Conservation (phyloP, 2,797 vertebrate species). For the Anas georgica region DNA sequence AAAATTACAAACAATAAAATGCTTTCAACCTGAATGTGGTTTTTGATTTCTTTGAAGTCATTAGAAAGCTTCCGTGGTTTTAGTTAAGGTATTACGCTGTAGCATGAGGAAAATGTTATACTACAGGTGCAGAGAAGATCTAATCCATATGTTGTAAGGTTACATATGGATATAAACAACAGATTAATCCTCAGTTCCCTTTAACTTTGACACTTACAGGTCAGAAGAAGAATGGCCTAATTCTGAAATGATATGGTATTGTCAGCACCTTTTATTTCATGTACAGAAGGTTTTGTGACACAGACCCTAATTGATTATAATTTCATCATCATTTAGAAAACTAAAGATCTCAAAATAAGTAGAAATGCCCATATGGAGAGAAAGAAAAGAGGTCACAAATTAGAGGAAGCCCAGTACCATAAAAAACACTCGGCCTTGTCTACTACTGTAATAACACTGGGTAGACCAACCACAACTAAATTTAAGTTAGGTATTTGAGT, state of each 20-base stretch:
- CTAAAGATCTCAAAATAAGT: not conserved
- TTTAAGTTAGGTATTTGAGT: not conserved
- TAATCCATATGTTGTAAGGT: slow-evolving; percentile 64
- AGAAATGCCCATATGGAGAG: not conserved
- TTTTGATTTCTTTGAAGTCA: slow-evolving; percentile 68
- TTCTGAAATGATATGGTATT: not conserved
- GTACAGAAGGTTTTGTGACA: slow-evolving; percentile 3
- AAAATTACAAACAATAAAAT: slow-evolving; percentile 72
- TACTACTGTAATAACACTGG: accelerated
- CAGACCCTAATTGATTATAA: not conserved
- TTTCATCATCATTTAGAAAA: not conserved
- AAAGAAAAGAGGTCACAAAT: not conserved
- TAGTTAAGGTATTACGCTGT: slow-evolving; percentile 50
- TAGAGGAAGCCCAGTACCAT: not conserved
- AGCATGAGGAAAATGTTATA: slow-evolving; percentile 65
- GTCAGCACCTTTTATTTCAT: slow-evolving; percentile 29
- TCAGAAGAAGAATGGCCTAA: slow-evolving; percentile 38
- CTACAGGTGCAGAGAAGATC: slow-evolving; percentile 70
- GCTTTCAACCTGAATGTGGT: slow-evolving; percentile 49
- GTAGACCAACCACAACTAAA: accelerated
- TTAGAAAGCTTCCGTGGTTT: slow-evolving; percentile 51
- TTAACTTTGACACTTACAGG: slow-evolving; percentile 28
- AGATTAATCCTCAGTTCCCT: slow-evolving; percentile 42
- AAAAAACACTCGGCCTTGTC: not conserved
- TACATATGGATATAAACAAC: slow-evolving; percentile 38